phyloP scores from a whole-genome alignment of 2,113 vertebrate genomes.

The Notiomystis cincta region DNA sequence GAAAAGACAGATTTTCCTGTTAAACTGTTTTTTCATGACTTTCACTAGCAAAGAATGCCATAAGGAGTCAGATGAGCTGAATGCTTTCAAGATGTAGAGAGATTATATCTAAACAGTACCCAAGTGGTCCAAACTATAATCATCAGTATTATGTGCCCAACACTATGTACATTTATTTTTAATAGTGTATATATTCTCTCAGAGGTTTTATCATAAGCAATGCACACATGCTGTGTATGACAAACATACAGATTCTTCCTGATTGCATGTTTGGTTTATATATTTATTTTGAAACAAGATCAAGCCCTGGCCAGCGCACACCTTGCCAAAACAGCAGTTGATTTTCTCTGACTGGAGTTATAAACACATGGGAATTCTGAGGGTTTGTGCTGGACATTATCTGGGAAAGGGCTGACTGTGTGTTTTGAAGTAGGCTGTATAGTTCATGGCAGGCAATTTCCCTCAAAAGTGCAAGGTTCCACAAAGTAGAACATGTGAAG shows the following conservation, averaged over 20 bases:
- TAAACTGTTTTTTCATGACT: neutral
- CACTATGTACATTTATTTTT: neutral
- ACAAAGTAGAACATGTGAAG: neutral
- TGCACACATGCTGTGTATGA: neutral
- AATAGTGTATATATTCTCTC: neutral
- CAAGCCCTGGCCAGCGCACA: rapidly evolving
- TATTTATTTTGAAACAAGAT: neutral
- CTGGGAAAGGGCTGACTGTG: neutral
- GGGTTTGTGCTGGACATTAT: neutral
- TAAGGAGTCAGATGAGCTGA: neutral
- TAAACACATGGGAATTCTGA: neutral
- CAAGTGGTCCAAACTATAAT: neutral
- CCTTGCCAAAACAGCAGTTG: neutral
- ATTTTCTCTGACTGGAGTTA: neutral
- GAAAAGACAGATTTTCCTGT: neutral
- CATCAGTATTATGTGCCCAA: neutral
- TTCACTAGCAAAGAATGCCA: neutral
- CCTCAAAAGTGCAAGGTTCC: neutral
- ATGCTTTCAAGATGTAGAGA: neutral
- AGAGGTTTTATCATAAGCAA: neutral
- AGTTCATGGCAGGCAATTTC: neutral
- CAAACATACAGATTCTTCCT: neutral
- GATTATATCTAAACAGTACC: neutral
- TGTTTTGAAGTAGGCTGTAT: neutral
- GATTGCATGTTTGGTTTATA: neutral